phyloP scores from a whole-genome alignment of 2,888 invertebrate species.

The Drosophila leonis region DNA sequence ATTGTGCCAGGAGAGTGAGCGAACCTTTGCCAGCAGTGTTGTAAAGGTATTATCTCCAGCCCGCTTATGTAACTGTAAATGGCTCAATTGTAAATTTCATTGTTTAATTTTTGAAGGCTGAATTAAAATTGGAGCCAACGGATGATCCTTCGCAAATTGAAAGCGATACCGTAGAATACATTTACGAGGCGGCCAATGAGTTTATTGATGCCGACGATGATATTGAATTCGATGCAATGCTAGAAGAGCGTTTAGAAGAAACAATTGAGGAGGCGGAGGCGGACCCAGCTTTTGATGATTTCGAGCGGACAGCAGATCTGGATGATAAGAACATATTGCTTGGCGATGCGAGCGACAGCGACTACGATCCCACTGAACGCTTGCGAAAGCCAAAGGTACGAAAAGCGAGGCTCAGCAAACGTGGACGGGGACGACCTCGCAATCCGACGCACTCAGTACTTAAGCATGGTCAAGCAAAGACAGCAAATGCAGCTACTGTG shows the following conservation, averaged over 20 bases:
- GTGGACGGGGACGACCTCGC: constrained; percentile 68
- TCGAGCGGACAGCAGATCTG: constrained; percentile 35
- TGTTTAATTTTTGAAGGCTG: constrained; percentile 57
- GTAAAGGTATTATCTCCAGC: constrained; percentile 67
- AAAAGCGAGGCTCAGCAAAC: constrained; percentile 55
- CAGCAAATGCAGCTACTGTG: background rate
- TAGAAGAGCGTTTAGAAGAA: constrained; percentile 69
- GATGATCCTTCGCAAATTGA: constrained; percentile 60
- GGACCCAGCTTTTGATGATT: constrained; percentile 36
- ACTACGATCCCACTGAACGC: constrained; percentile 67
- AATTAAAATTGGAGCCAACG: constrained; percentile 74
- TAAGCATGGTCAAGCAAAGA: constrained; percentile 24
- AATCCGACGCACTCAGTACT: constrained; percentile 22
- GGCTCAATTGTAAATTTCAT: background rate
- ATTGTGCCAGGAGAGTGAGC: constrained; percentile 82
- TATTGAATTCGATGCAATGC: constrained; percentile 68
- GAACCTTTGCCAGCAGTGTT: constrained; percentile 76
- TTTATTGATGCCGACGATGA: constrained; percentile 79
- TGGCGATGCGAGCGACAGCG: constrained; percentile 65
- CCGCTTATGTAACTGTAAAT: background rate
- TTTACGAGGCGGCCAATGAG: constrained; percentile 69
- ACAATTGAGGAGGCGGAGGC: constrained; percentile 44
- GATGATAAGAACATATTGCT: constrained; percentile 55
- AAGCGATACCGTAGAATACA: constrained; percentile 63
- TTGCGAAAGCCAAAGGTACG: constrained; percentile 66